Percentiles rank a stretch among this genome's conserved stretches.
phyloP scores from a whole-genome alignment of 1,140 invertebrate genomes.

The Meloidogyne chitwoodi region DNA sequence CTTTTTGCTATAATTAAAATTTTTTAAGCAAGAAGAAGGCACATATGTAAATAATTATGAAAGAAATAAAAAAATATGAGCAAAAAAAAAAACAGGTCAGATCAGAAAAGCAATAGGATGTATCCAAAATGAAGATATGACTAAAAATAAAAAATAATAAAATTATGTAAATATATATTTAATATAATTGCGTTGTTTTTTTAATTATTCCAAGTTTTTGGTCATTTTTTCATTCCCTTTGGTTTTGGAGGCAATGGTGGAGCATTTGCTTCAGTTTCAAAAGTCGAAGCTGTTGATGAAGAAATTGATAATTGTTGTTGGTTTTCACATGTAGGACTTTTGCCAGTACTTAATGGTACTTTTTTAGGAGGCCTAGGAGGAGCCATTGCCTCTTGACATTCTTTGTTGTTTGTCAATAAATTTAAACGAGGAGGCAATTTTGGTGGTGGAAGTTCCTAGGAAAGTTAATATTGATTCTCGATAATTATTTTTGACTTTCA shows the following conservation, averaged over 20 bases:
- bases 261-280: not conserved
- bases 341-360: not conserved
- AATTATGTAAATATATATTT: not conserved
- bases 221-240: not conserved
- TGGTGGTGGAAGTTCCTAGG: conserved; percentile 7
- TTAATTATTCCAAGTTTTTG: not conserved
- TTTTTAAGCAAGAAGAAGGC: not conserved
- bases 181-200: not conserved
- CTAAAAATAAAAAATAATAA: not conserved
- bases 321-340: conserved; percentile 8
- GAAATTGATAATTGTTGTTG: not conserved
- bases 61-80: not conserved
- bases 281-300: not conserved
- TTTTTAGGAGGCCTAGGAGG: conserved; percentile 25
- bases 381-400: conserved; percentile 7
- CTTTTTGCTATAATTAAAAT: not conserved
- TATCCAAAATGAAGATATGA: not conserved
- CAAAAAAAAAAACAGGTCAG: conserved; percentile 1
- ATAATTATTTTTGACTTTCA: no score
- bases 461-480: not conserved
- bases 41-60: not conserved
- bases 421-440: conserved; percentile 12
- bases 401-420: not conserved
- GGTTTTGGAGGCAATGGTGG: conserved; percentile 13
- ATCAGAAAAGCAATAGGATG: not conserved